Evolutionary conservation across 2,797 vertebrate genomes (phyloP).

Genomic region (Capromys pilorides): DNA sequence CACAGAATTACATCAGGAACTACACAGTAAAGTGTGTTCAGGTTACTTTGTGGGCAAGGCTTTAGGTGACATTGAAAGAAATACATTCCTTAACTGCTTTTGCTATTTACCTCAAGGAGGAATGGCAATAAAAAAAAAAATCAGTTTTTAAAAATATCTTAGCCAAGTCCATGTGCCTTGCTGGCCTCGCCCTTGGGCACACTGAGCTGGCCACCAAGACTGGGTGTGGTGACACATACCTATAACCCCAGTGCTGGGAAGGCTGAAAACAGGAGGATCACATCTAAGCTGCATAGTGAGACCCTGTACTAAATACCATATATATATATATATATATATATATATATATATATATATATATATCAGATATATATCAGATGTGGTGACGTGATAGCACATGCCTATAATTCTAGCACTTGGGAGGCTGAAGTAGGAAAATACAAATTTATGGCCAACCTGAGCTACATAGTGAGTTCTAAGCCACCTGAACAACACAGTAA

Average conservation of each 20-base stretch:
- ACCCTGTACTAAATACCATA: too few species aligned
- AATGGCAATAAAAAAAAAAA: neutral
- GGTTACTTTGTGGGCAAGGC: neutral
- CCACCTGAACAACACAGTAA: neutral
- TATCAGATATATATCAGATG: too few species aligned
- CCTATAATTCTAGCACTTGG: neutral
- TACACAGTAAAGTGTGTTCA: neutral
- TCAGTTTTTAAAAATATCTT: neutral
- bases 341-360: too few species aligned
- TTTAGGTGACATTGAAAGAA: constrained; percentile 18
- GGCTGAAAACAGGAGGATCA: too few species aligned
- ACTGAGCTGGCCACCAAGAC: too few species aligned
- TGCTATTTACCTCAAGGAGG: neutral
- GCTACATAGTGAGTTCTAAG: neutral
- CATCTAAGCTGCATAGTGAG: too few species aligned
- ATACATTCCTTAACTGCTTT: neutral
- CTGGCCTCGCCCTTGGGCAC: too few species aligned
- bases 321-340: too few species aligned
- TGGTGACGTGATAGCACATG: neutral
- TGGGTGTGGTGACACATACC: too few species aligned
- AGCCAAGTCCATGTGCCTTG: neutral
- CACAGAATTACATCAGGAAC: neutral
- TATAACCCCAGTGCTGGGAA: too few species aligned
- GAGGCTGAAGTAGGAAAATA: neutral
- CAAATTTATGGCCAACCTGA: neutral